Evolutionary conservation across 2,888 invertebrate genomes (phyloP).

Genomic region (Tridacna crocea): DNA sequence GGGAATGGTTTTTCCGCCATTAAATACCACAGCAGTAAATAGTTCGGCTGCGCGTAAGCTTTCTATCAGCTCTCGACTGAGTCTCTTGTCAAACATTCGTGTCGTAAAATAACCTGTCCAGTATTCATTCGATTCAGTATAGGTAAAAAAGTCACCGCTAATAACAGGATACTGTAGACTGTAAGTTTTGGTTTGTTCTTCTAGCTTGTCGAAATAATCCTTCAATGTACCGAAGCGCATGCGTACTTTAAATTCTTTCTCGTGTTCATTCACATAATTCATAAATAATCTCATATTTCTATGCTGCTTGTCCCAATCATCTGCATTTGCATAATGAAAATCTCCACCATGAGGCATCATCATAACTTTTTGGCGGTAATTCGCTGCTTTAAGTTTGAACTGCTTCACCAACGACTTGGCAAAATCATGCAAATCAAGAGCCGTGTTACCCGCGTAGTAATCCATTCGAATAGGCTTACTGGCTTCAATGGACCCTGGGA

Average conservation of each 20-base stretch:
- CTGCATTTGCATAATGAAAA: conserved; percentile 94
- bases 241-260: conserved; percentile 86
- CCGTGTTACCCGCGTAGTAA: conserved; percentile 87
- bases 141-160: conserved; percentile 97
- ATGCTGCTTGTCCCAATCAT: conserved; percentile 97
- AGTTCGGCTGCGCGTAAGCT: conserved; percentile 77
- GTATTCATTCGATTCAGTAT: conserved; percentile 93
- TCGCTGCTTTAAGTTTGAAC: conserved; percentile 93
- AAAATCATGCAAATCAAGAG: conserved; percentile 91
- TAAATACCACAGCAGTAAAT: conserved; percentile 63
- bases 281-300: conserved; percentile 94
- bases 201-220: conserved; percentile 90
- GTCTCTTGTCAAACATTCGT: conserved; percentile 88
- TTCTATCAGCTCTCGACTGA: conserved; percentile 86
- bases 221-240: conserved; percentile 91
- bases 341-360: conserved; percentile 97
- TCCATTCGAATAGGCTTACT: conserved; percentile 25
- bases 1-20: background rate
- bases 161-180: conserved; percentile 87
- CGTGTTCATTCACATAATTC: conserved; percentile 91
- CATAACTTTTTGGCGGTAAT: conserved; percentile 95
- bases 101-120: conserved; percentile 99
- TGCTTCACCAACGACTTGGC: conserved; percentile 93
- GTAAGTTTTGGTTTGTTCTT: conserved; percentile 47
- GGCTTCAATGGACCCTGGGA: conserved; percentile 40